A percentile compares a stretch with the other conserved stretches of the same genome.
phyloP scores from a whole-genome alignment of 2,113 vertebrate genomes.

The Bombycilla garrulus region DNA sequence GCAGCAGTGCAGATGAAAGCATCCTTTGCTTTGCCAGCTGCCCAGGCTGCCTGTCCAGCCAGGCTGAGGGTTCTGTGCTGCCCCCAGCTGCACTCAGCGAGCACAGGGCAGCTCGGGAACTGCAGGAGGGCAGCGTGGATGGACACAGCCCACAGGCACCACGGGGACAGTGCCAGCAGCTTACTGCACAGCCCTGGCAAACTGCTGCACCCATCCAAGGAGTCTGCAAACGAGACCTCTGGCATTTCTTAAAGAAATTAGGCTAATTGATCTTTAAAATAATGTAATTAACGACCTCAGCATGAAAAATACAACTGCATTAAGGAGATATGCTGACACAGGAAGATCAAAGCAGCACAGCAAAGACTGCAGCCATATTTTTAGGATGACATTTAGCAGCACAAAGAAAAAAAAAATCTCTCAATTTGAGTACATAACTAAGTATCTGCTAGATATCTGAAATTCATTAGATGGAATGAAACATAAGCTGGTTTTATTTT shows the following conservation, averaged over 20 bases:
- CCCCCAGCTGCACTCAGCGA: neutral
- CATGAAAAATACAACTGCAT: neutral
- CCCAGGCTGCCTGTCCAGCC: neutral
- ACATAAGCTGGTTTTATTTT: neutral
- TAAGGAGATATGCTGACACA: neutral
- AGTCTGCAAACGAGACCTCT: neutral
- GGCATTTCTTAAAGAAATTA: neutral
- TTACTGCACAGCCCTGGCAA: fast-evolving
- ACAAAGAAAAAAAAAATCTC: neutral
- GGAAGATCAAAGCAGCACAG: neutral
- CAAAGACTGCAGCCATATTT: neutral
- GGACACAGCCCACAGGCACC: neutral
- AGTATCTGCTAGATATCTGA: neutral
- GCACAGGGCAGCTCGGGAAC: neutral
- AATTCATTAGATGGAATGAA: neutral
- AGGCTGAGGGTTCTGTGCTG: neutral
- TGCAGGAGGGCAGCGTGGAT: neutral
- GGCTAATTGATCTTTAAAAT: neutral
- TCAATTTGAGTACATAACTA: neutral
- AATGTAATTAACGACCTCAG: neutral
- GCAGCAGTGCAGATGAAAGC: neutral
- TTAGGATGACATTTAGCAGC: neutral
- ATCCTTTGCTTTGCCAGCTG: neutral
- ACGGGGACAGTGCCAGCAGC: fast-evolving
- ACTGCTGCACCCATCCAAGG: neutral